phyloP scores from a whole-genome alignment of 2,797 vertebrate species.

The Parotocinclus haroldoi region DNA sequence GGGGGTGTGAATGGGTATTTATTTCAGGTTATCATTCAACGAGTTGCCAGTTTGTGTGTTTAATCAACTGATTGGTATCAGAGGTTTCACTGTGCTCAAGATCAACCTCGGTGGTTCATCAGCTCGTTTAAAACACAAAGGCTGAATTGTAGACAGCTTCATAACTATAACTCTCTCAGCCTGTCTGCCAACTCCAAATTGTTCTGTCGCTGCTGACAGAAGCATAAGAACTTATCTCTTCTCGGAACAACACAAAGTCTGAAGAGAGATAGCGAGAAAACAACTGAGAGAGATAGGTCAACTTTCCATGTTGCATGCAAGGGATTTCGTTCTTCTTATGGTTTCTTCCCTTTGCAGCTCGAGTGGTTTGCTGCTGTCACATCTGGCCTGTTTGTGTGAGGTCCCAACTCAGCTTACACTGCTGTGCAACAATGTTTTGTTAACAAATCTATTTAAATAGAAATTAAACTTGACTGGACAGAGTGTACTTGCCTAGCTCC shows the following conservation, averaged over 20 bases:
- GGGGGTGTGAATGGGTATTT: conserved; percentile 18
- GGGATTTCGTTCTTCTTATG: no score
- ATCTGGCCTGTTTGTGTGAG: no score
- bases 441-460: no score
- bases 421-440: no score
- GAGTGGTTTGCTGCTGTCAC: no score
- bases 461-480: no score
- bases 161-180: conserved; percentile 52
- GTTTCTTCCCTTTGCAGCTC: not conserved
- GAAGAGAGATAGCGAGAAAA: conserved; percentile 13
- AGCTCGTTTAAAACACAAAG: conserved; percentile 45
- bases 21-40: conserved; percentile 33
- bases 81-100: conserved; percentile 6
- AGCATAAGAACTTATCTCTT: conserved; percentile 46
- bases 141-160: conserved; percentile 47
- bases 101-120: conserved; percentile 33
- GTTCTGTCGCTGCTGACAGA: conserved; percentile 46
- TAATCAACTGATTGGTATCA: conserved; percentile 46
- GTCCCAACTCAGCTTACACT: no score
- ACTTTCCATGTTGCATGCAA: conserved; percentile 8
- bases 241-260: conserved; percentile 29
- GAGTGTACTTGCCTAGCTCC: no score
- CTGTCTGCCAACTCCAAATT: conserved; percentile 45
- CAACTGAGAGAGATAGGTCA: not conserved
- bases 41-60: conserved; percentile 39